Conservation (phyloP, 1,140 invertebrate species). For the Rhagoletis pomonella region DNA sequence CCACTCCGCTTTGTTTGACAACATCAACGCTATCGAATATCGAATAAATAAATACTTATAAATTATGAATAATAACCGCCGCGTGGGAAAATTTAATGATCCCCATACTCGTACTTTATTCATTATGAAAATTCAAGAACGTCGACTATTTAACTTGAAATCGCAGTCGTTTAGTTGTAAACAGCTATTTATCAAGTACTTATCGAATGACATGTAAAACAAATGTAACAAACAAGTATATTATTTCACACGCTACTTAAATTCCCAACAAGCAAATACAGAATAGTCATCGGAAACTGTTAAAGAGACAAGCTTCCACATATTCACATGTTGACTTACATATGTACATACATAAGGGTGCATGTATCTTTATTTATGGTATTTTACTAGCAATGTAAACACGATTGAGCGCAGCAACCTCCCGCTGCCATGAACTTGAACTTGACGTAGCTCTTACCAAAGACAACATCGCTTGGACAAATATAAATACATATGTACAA, state of each 20-base stretch:
- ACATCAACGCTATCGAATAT: too few relatives aligned
- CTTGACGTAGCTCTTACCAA: slow-evolving; percentile 35
- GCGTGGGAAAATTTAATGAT: too few relatives aligned
- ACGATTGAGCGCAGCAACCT: not conserved
- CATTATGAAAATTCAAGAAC: too few relatives aligned
- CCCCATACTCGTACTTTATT: too few relatives aligned
- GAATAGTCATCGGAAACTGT: not conserved
- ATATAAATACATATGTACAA: not conserved
- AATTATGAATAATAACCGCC: too few relatives aligned
- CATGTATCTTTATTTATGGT: too few relatives aligned
- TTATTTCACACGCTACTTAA: slow-evolving; percentile 9
- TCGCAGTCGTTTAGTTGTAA: too few relatives aligned
- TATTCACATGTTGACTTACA: not conserved
- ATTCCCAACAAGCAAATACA: not conserved
- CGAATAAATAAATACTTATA: too few relatives aligned
- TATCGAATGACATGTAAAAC: too few relatives aligned
- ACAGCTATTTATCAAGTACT: too few relatives aligned
- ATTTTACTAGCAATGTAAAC: not conserved
- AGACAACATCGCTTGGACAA: not conserved
- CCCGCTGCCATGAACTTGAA: slow-evolving; percentile 47
- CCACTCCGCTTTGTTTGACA: too few relatives aligned
- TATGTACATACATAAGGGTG: not conserved
- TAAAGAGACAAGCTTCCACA: not conserved
- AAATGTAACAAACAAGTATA: not conserved
- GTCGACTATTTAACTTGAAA: too few relatives aligned